Evolutionary conservation across 2,888 invertebrate species (phyloP), one percentile per base, ranked within the genome.

Genomic region (Cephus pygmeus): DNA sequence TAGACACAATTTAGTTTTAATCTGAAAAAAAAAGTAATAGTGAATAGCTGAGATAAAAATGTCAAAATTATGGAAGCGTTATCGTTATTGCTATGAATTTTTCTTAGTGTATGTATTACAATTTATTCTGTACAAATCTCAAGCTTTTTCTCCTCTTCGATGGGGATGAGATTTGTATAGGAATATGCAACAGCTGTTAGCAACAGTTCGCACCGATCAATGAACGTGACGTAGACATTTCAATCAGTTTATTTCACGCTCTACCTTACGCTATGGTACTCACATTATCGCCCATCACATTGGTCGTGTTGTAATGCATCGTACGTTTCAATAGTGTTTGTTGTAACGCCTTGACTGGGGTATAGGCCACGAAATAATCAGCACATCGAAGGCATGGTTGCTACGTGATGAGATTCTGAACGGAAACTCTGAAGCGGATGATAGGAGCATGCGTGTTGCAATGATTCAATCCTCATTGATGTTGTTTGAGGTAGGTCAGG

Each of bases 151-250:
- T 15, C 23, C 56, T 56, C 56, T 9, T 56, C 2, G 56, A 31
- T 31, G 23, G 12, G 31, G 9, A 71, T 71, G 23, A 15, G 34
- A 71, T 71, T 71, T 71, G 31, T 71, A 71, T 30, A 71, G 34
- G 30, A 76, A 68, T 69, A 73, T 69, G 76, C 79, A 79, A 79
- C 79, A 79, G 79, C 76, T 79, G 79, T 68, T 79, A 69, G 76
- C 76, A 79, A 76, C 79, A 76, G 74, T 73, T 73, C 56, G 23
- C 2, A 15, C 23, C 34, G 71, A 71, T 71, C 71, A 71, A 71
- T 71, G 71, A 71, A n/a, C 71, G 71, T 71, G 71, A 71, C 30
- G 71, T 71, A 71, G 23, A 71, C 15, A 71, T 71, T 33, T 31
- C 71, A 71, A 34, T 34, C 71, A 71, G 31, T 71, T 34, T 34